Conservation (phyloP, 1,140 invertebrate species). For the Eurosta solidaginis region DNA sequence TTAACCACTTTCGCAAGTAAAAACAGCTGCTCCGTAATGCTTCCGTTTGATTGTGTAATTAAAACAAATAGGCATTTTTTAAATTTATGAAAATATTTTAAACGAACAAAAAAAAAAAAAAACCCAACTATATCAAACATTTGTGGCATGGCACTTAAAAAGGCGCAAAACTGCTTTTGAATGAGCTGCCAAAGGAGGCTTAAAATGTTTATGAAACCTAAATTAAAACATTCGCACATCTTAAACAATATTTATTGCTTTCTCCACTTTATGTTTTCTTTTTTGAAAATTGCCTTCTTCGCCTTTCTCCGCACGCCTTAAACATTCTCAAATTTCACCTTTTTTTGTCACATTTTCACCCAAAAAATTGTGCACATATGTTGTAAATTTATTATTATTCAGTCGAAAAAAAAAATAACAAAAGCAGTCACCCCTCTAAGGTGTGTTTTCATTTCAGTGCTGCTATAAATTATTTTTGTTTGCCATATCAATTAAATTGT, state of each 20-base stretch:
- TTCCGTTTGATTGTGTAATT: not conserved
- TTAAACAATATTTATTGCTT: not conserved
- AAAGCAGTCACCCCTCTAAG: not conserved
- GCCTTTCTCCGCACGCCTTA: not conserved
- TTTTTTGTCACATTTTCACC: not conserved
- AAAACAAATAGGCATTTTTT: not conserved
- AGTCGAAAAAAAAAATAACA: not conserved
- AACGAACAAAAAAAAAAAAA: not conserved
- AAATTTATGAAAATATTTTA: constrained; percentile 3
- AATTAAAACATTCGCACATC: not conserved
- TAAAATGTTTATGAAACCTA: not conserved
- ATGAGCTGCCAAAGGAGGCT: constrained; percentile 13
- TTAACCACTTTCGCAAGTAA: not conserved
- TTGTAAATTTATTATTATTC: not conserved
- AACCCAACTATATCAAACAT: not conserved
- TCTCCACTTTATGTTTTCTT: no score
- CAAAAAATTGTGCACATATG: constrained; percentile 11
- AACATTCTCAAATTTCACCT: not conserved
- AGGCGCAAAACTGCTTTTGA: constrained; percentile 5
- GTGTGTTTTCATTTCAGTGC: not conserved
- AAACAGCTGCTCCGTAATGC: not conserved
- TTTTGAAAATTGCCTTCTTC: not conserved
- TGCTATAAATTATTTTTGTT: constrained; percentile 23
- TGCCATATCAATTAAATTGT: constrained; percentile 27
- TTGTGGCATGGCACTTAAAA: not conserved